phyloP scores from a whole-genome alignment of 2,113 vertebrate species.

The Panthera uncia region DNA sequence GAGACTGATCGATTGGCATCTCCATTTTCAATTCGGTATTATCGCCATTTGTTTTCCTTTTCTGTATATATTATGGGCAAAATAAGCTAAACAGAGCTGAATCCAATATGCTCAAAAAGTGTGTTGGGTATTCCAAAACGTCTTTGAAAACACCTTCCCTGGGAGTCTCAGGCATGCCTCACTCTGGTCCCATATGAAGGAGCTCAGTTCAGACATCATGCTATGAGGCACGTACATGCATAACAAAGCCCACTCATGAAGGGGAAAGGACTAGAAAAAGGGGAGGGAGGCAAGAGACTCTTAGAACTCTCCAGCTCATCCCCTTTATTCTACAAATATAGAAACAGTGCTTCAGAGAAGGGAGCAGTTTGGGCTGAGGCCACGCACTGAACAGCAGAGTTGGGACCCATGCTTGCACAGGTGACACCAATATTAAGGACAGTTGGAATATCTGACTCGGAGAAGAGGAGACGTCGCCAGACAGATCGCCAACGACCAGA shows the following conservation, averaged over 20 bases:
- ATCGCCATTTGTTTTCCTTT: not conserved
- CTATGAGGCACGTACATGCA: not conserved
- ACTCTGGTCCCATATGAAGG: no score
- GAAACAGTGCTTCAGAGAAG: not conserved
- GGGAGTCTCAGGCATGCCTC: not conserved
- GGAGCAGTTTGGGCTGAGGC: not conserved
- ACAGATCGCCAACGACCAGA: not conserved
- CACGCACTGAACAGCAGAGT: not conserved
- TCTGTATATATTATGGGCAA: not conserved
- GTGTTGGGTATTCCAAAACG: not conserved
- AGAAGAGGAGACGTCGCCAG: not conserved
- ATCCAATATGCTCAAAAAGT: not conserved
- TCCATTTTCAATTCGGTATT: not conserved
- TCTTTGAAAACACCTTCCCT: not conserved
- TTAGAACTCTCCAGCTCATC: not conserved
- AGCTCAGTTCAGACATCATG: not conserved
- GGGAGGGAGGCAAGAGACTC: not conserved
- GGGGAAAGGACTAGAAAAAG: not conserved
- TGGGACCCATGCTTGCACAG: accelerated
- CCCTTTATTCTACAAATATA: not conserved
- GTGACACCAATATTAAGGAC: not conserved
- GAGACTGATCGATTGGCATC: not conserved
- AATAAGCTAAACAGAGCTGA: not conserved
- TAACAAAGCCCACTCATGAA: not conserved
- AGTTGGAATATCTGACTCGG: not conserved